Conservation (phyloP, 23 tunicate species). For the Pegea sp. region DNA sequence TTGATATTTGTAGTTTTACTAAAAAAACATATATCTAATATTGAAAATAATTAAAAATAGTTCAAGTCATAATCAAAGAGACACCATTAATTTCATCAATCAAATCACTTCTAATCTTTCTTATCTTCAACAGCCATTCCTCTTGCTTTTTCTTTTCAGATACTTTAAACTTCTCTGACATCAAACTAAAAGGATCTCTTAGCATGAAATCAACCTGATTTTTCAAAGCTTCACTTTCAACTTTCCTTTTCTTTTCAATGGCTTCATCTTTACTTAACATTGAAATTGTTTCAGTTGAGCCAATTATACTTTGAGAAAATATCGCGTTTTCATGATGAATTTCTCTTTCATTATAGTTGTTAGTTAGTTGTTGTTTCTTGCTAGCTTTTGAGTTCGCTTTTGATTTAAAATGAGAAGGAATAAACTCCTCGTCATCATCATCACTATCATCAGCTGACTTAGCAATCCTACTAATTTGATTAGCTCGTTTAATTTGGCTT, state of each 20-base stretch:
- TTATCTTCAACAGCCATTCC: not conserved
- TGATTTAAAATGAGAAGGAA: slow-evolving; percentile 69
- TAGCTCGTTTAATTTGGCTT: slow-evolving; percentile 21
- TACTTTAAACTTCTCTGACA: slow-evolving; percentile 1
- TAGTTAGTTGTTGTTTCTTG: not conserved
- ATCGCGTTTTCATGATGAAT: slow-evolving; percentile 70
- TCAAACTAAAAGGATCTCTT: slow-evolving; percentile 23
- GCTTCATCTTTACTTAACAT: slow-evolving; percentile 38
- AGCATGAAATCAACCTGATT: slow-evolving; percentile 15
- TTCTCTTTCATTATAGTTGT: slow-evolving; percentile 38
- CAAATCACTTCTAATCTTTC: not conserved
- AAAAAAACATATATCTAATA: too few relatives aligned
- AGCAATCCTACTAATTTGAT: slow-evolving; percentile 28
- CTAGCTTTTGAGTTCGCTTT: slow-evolving; percentile 1
- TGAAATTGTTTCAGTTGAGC: not conserved
- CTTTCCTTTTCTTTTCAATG: slow-evolving; percentile 20
- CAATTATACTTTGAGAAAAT: slow-evolving; percentile 27
- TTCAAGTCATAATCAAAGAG: too few relatives aligned
- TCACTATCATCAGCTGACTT: slow-evolving; percentile 21
- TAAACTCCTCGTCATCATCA: slow-evolving; percentile 27
- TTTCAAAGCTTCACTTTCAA: slow-evolving; percentile 32
- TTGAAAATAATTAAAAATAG: too few relatives aligned
- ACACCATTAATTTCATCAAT: too few relatives aligned
- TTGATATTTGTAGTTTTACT: too few relatives aligned
- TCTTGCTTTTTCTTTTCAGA: not conserved